Conservation (phyloP, 2,888 invertebrate genomes). For the Invenusta paracnida region DNA sequence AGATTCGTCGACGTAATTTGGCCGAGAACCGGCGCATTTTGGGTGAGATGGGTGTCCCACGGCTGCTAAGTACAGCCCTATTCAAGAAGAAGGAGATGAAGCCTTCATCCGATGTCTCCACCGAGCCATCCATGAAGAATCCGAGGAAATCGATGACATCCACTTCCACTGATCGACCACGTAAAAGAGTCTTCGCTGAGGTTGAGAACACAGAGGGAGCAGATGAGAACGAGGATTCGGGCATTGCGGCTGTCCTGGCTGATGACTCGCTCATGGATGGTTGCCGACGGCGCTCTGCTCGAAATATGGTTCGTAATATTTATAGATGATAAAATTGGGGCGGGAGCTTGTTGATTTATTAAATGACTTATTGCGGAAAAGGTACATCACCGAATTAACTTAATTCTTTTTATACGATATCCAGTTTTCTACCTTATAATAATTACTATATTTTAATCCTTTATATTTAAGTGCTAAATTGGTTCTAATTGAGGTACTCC, state of each 20-base stretch:
- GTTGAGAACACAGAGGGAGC: not conserved
- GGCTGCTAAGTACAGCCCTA: constrained; percentile 47
- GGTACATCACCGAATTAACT: no score
- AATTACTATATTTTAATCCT: no score
- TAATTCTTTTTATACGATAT: no score
- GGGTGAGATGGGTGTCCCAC: constrained; percentile 53
- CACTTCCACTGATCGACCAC: not conserved
- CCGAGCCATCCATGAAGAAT: not conserved
- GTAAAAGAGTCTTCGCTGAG: not conserved
- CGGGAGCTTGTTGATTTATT: no score
- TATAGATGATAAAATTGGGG: no score
- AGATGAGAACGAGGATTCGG: not conserved
- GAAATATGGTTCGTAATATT: not conserved
- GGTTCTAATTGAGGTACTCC: no score
- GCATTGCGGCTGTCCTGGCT: not conserved
- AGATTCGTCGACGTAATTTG: constrained; percentile 50
- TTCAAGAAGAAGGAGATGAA: not conserved
- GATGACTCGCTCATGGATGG: not conserved
- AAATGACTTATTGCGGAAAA: no score
- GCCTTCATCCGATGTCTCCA: not conserved
- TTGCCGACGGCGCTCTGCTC: not conserved
- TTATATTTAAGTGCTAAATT: no score
- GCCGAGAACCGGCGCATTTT: constrained; percentile 55
- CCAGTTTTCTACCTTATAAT: no score
- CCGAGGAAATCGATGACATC: not conserved